Evolutionary conservation across 2,797 vertebrate genomes (phyloP).

Genomic region (Lophura swinhoii): DNA sequence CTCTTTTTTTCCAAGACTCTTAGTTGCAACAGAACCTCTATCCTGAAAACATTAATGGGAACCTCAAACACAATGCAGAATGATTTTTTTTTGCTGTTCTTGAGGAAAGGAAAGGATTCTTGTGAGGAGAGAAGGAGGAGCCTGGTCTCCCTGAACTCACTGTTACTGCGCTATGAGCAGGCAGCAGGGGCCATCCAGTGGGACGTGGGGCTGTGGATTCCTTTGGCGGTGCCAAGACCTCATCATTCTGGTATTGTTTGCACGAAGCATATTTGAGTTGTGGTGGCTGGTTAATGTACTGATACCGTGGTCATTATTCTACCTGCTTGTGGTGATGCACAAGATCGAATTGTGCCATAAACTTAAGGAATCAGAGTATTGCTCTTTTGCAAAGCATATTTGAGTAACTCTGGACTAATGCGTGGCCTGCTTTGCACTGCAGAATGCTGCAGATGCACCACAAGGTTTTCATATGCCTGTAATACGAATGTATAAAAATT

Average conservation of each 20-base stretch:
- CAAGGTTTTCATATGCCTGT: not conserved
- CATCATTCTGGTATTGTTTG: not conserved
- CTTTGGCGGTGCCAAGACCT: not conserved
- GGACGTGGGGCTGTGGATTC: not conserved
- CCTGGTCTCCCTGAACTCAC: not conserved
- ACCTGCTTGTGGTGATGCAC: not conserved
- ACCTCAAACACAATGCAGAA: not conserved
- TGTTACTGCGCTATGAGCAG: not conserved
- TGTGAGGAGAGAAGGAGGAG: not conserved
- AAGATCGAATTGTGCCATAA: not conserved
- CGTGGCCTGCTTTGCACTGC: not conserved
- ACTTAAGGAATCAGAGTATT: not conserved
- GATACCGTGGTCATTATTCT: not conserved
- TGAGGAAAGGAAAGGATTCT: not conserved
- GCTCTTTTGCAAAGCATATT: not conserved
- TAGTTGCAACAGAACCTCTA: not conserved
- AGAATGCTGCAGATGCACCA: not conserved
- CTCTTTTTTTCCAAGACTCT: not conserved
- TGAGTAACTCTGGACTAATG: not conserved
- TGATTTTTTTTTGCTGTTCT: not conserved
- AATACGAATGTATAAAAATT: slow-evolving; percentile 36
- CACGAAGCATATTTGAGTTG: not conserved
- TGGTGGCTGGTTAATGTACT: not conserved
- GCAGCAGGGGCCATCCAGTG: accelerated
- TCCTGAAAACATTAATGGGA: not conserved